Base-by-base conservation (phyloP, 2,113 vertebrate species). In the Misgurnus mizolepis region DNA sequence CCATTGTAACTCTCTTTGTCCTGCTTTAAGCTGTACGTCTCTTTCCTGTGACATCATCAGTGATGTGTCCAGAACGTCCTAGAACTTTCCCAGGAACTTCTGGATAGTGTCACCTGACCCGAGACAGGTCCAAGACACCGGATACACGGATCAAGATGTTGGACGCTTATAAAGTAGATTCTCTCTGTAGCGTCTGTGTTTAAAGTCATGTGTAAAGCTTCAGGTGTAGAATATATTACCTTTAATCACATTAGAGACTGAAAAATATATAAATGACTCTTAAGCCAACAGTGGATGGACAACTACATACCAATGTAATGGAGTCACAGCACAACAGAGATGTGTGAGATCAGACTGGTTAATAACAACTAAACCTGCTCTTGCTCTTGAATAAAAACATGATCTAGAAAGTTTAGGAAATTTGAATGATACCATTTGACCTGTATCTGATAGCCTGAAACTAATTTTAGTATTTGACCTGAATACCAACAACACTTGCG, bases 21-120 rank as follows among this genome's bases (percentile, higher is more conserved):
- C 67, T 86, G 86, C 82, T 88, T 91, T 88, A 88, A 86, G 88
- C 83, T 90, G 87, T 88, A 90, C 91, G 90, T 87, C 84, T 86
- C 84, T 50, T 88, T 86, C 78, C 86, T 85, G 86, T 88, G 89
- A 89, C 90, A 91, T 89, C 72, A 72, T 82, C 85, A 85, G 85
- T 40, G 49, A 39, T 61, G 81, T 86, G 84, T 73, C 83, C 86
- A 87, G 83, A 82, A 43, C 80, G 76, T 41, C 15, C 67, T 12
- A 86, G 69, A 78, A 49, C 78, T 85, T 84, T 81, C 80, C 85
- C 81, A 17, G 81, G 75, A 80, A 72, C 82, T 49, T 65, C 60
- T 76, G 84, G 70, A 78, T 83, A 68, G 83, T 81, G 82, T 83
- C 80, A 85, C 81, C 74, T 74, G 75, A 49, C 73, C 27, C 69